Percentiles rank a stretch among this genome's conserved stretches.
These are phyloP conservation scores for Poecilia gillii DNA, from an alignment of 2,797 vertebrate species.

Conservation along the genomic window DNA sequence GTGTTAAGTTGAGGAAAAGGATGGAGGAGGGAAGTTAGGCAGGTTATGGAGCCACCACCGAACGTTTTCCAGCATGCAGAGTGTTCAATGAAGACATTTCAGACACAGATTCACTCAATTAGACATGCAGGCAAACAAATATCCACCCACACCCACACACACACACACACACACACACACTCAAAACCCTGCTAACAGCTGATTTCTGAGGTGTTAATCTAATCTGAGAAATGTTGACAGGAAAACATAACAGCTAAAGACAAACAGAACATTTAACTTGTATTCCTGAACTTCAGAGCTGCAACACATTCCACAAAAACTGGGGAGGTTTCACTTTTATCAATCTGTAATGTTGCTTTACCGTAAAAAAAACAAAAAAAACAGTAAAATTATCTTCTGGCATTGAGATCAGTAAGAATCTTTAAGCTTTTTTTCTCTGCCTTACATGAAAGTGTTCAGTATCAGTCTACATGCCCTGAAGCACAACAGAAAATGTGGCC, in stretches of 20 bases:
- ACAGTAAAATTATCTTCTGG: neutral
- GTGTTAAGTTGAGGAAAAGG: conserved; percentile 16
- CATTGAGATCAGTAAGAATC: neutral
- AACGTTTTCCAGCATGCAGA: conserved; percentile 45
- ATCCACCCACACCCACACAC: conserved; percentile 3
- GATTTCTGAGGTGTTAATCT: neutral
- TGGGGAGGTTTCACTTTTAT: neutral
- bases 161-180: neutral
- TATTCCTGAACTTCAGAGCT: neutral
- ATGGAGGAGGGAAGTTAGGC: conserved; percentile 48
- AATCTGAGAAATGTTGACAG: neutral
- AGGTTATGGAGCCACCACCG: conserved; percentile 43
- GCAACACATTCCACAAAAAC: conserved; percentile 3
- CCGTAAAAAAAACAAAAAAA: neutral
- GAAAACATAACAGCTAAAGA: neutral
- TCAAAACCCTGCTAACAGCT: neutral
- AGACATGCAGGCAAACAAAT: neutral
- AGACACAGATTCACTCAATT: conserved; percentile 10
- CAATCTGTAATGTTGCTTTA: neutral
- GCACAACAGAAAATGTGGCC: neutral
- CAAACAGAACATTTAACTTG: neutral
- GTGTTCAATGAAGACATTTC: conserved; percentile 8
- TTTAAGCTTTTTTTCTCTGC: neutral
- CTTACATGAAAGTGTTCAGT: neutral
- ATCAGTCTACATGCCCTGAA: neutral